Conservation (phyloP, 2,888 invertebrate species). For the Caradrina clavipalpis region DNA sequence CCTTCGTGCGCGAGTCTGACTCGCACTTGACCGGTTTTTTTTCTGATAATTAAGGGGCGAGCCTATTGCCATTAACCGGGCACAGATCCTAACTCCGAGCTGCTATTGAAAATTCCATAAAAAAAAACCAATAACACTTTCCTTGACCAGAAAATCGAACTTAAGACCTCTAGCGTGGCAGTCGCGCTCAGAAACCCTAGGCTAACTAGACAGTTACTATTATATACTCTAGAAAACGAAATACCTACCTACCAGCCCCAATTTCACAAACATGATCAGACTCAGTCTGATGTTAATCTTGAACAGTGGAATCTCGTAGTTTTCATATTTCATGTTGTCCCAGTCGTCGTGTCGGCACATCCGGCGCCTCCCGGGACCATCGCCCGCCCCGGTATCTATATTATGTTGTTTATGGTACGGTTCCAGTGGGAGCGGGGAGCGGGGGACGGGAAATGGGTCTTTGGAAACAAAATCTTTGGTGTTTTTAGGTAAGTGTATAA, state of each 20-base stretch:
- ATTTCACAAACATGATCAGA: conserved; percentile 16
- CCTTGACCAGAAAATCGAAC: too few relatives aligned
- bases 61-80: too few relatives aligned
- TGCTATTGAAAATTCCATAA: too few relatives aligned
- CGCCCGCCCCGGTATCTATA: conserved; percentile 40
- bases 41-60: too few relatives aligned
- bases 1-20: too few relatives aligned
- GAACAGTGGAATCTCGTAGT: conserved; percentile 45
- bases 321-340: conserved; percentile 62
- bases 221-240: neutral
- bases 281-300: conserved; percentile 26
- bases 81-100: too few relatives aligned
- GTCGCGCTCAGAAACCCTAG: too few relatives aligned
- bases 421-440: conserved; percentile 3
- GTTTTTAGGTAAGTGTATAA: too few relatives aligned
- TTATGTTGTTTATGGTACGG: conserved; percentile 17
- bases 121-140: too few relatives aligned
- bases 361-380: conserved; percentile 52
- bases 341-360: conserved; percentile 54
- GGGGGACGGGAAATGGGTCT: neutral
- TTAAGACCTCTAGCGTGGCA: too few relatives aligned
- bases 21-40: too few relatives aligned
- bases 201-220: too few relatives aligned
- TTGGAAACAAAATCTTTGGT: neutral
- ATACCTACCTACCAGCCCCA: neutral